Evolutionary conservation across 2,888 invertebrate genomes (phyloP), one percentile per base, ranked within the genome.

Genomic region (Sialis fuliginosa): DNA sequence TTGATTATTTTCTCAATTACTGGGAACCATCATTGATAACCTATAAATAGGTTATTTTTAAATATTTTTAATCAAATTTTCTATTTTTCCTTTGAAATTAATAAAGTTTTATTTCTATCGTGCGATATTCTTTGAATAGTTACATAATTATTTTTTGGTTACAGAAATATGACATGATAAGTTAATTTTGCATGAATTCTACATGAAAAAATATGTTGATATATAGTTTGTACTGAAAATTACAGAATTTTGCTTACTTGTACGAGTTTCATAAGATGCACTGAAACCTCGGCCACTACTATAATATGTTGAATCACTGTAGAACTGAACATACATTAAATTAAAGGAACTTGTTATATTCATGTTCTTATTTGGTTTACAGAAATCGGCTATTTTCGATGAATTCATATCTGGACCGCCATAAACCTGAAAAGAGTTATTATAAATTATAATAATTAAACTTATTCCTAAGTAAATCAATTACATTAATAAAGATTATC

Each of bases 311-410:
- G 58, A 43, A 60, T 81, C 79, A 55, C 75, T 77, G 1, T 64
- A 58, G 60, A 91, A 86, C 51, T 70, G 69, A 0, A 93, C 61
- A 54, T 78, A 75, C 69, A 87, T 71, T 45, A 69, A 68, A 59
- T 84, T 82, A 1, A 81, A 75, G 3, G 76, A 72, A 30, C 84
- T 77, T 2, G 76, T 75, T 1, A 79, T 57, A 22, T 2, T 22
- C 4, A 2, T 22, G 4, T 22, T 22, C 22, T 22, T 22, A 22
- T 4, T 22, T 22, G 22, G 22, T 22, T 22, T 22, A 22, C 90
- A 91, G 45, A 82, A 60, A 53, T 67, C 72, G 0, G 71, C 58
- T 22, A 85, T 55, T 33, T 66, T 56, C 4, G 78, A 79, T 4
- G 76, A 72, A 1, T 22, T 22, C 2, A 62, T 61, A 4, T 61